Evolutionary conservation across 2,797 vertebrate genomes (phyloP), one percentile per base, ranked within the genome.

Genomic region (Sardinella longiceps): DNA sequence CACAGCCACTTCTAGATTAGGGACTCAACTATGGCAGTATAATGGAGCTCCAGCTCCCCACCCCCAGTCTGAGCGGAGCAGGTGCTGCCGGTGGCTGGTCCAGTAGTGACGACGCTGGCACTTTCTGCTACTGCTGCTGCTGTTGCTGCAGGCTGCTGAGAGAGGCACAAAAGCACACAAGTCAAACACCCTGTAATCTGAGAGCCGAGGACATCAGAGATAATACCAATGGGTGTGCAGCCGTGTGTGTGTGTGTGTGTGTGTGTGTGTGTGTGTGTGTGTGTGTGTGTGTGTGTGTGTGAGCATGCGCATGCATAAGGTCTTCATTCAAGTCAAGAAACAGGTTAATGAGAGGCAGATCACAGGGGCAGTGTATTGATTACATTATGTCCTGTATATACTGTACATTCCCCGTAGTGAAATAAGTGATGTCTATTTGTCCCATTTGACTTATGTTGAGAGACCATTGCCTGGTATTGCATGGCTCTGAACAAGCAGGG

Each of bases 71-170:
- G 83, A 30, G 60, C 60, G 30, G 83, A 30, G 60, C 60, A 66
- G 60, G 60, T 66, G 60, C 14, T 74, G 63, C 1, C 37, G 66
- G 15, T 37, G 50, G 20, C 66, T 48, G 30, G 37, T 30, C 20
- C n/a, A 48, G 43, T 82, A 45, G 46, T 43, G 87, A 89, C 5
- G 83, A 86, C 80, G 82, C n/a, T 80, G 70, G 82, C 51, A 3
- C 30, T 80, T 85, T 83, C 39, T 46, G 66, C 66, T 15, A 15
- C 77, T 87, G 80, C 28, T 15, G 74, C 39, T 46, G 66, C 66
- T 15, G 6, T 66, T 87, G 80, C 28, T 15, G 74, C 81, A 82
- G 48, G 74, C 85, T 60, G 56, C 81, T 63, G 43, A 86, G 51
- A 43, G 83, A 66, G 18, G 33, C 28, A 80, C 51, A 37, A 80